Evolutionary conservation across 53 echinoderm and acorn worm genomes (phyloP).

Genomic region (Arbacia lixula): DNA sequence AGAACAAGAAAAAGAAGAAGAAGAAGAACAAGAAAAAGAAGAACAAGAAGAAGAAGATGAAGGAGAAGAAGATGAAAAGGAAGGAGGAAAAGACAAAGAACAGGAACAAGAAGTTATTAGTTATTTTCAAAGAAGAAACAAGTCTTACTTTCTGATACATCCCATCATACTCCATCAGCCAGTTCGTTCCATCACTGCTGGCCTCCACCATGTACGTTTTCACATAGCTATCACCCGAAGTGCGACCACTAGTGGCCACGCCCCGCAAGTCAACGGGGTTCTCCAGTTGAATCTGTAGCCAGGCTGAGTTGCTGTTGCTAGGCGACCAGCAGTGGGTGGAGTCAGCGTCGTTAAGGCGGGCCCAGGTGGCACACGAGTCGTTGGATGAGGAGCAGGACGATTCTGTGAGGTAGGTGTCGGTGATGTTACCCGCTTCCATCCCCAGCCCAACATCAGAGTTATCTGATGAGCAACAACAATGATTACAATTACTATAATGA

Average conservation of each 20-base stretch:
- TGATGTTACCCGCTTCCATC: constrained; percentile 61
- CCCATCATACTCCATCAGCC: too few species aligned
- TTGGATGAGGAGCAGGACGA: constrained; percentile 58
- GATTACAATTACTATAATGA: too few species aligned
- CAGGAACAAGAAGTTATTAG: too few species aligned
- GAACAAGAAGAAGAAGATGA: too few species aligned
- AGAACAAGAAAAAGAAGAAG: too few species aligned
- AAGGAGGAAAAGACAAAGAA: too few species aligned
- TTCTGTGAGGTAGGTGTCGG: constrained; percentile 61
- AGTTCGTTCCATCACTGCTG: constrained; percentile 54
- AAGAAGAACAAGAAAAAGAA: too few species aligned
- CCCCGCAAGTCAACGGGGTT: constrained; percentile 64
- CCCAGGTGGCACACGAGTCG: constrained; percentile 70
- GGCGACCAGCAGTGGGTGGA: constrained; percentile 80
- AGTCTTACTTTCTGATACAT: too few species aligned
- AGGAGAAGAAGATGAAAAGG: too few species aligned
- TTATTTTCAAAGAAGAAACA: too few species aligned
- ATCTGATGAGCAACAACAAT: constrained; percentile 46
- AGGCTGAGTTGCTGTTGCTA: constrained; percentile 33
- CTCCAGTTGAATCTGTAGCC: constrained; percentile 62
- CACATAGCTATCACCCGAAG: constrained; percentile 61
- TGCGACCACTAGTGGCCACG: constrained; percentile 71
- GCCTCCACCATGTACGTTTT: constrained; percentile 59
- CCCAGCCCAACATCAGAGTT: constrained; percentile 75
- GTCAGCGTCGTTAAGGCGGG: constrained; percentile 60